phyloP scores from a whole-genome alignment of 2,113 vertebrate genomes.

The Paratilapia polleni region DNA sequence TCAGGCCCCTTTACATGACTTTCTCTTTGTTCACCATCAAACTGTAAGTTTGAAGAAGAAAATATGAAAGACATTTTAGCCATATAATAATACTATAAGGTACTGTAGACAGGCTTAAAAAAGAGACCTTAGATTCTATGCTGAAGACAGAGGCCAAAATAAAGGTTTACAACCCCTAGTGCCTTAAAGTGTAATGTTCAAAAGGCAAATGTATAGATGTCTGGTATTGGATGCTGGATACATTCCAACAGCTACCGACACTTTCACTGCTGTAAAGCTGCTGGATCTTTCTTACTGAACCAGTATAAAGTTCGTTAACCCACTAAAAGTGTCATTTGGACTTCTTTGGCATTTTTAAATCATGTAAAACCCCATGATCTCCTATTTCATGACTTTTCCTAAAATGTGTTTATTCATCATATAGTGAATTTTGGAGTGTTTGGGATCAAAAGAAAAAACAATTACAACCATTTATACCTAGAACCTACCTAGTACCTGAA shows the following conservation, averaged over 20 bases:
- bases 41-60: not conserved
- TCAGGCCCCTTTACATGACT: not conserved
- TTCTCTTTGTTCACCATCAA: not conserved
- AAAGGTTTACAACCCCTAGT: not conserved
- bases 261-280: constrained; percentile 9
- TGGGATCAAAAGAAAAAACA: rapidly evolving
- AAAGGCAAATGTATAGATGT: not conserved
- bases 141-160: not conserved
- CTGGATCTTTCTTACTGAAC: not conserved
- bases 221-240: not conserved
- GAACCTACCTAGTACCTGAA: not conserved
- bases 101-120: not conserved
- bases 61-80: not conserved
- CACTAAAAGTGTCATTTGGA: not conserved
- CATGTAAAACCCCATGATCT: not conserved
- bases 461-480: not conserved
- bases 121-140: not conserved
- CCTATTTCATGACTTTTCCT: not conserved
- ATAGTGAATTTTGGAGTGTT: not conserved
- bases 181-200: constrained; percentile 11
- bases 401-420: too few relatives aligned
- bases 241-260: not conserved
- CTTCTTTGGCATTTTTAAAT: not conserved
- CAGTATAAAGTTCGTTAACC: not conserved
- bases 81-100: too few relatives aligned